phyloP scores from a whole-genome alignment of 2,113 vertebrate species.

The Oncorhynchus clarkii region DNA sequence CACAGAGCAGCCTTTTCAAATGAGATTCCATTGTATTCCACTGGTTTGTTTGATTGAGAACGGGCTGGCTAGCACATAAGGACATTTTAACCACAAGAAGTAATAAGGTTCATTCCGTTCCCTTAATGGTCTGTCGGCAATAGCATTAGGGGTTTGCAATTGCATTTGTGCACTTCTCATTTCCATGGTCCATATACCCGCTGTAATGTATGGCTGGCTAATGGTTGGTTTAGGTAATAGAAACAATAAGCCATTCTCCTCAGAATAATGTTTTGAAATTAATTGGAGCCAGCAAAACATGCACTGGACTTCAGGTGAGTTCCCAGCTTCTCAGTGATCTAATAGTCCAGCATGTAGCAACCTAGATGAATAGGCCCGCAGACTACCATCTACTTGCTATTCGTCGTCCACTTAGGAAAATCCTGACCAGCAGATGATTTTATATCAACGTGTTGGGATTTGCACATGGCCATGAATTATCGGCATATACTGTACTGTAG shows the following conservation, averaged over 20 bases:
- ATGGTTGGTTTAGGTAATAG: slow-evolving; percentile 58
- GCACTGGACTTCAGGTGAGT: slow-evolving; percentile 1
- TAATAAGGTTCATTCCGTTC: slow-evolving; percentile 41
- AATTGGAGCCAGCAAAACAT: background rate
- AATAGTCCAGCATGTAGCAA: too few relatives aligned
- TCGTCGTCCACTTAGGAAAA: too few relatives aligned
- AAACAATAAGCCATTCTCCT: slow-evolving; percentile 19
- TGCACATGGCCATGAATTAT: too few relatives aligned
- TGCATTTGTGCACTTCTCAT: slow-evolving; percentile 49
- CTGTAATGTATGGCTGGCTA: slow-evolving; percentile 54
- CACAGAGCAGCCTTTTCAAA: background rate
- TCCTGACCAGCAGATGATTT: too few relatives aligned
- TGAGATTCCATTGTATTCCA: slow-evolving; percentile 9
- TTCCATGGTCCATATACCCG: slow-evolving; percentile 54
- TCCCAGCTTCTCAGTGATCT: background rate
- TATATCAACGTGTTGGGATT: too few relatives aligned
- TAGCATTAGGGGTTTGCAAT: slow-evolving; percentile 27
- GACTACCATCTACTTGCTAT: too few relatives aligned
- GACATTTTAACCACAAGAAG: slow-evolving; percentile 44
- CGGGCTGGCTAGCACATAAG: slow-evolving; percentile 2
- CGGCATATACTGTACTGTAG: too few relatives aligned
- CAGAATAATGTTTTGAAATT: slow-evolving; percentile 19
- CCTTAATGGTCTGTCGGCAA: slow-evolving; percentile 51
- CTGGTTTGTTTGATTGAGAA: slow-evolving; percentile 9
- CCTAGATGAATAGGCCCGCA: too few relatives aligned